Conservation (phyloP, 2,797 vertebrate genomes). For the Danio albolineatus region DNA sequence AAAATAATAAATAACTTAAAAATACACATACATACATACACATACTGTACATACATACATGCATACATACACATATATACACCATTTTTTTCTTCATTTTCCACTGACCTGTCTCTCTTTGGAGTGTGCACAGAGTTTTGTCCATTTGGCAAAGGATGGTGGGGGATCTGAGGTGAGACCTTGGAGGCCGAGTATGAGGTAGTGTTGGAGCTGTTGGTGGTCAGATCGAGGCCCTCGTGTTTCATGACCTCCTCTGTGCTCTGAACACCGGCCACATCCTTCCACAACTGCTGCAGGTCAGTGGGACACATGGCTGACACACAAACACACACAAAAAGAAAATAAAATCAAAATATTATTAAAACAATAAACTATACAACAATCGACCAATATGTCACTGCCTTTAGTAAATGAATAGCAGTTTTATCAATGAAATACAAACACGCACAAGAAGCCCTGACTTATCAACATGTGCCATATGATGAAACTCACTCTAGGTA, state of each 20-base stretch:
- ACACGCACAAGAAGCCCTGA: neutral
- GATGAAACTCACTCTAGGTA: neutral
- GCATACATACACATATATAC: no score
- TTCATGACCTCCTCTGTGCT: constrained; percentile 92
- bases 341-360: constrained; percentile 5
- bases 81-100: no score
- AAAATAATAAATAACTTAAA: no score
- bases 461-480: constrained; percentile 29
- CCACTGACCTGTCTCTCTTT: constrained; percentile 93
- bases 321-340: neutral
- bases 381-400: neutral
- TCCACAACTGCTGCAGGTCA: constrained; percentile 98
- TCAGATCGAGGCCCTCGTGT: constrained; percentile 96
- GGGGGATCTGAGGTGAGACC: constrained; percentile 92
- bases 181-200: constrained; percentile 96
- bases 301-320: constrained; percentile 91
- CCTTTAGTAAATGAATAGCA: neutral
- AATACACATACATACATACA: no score
- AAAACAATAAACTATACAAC: neutral
- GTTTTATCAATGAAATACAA: neutral
- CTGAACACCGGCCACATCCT: constrained; percentile 91
- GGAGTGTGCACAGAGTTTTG: constrained; percentile 93
- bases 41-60: no score
- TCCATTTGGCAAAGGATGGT: constrained; percentile 94
- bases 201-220: constrained; percentile 95